Evolutionary conservation across 2,797 vertebrate species (phyloP).

Genomic region (Sebastes matsubarae): DNA sequence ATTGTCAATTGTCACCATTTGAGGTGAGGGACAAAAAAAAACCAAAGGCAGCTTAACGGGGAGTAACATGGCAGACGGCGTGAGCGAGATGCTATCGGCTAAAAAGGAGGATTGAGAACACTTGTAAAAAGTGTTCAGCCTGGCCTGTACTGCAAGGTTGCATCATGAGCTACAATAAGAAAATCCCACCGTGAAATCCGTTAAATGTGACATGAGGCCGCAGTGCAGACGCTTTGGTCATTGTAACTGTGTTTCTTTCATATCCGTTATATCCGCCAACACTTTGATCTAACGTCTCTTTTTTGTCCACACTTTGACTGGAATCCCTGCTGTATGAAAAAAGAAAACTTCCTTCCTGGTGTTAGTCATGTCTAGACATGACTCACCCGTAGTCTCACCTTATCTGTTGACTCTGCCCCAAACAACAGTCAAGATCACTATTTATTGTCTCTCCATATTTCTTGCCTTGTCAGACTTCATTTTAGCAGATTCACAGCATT

Average conservation of each 20-base stretch:
- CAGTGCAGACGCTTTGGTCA: background rate
- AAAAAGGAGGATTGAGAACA: slow-evolving; percentile 35
- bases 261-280: background rate
- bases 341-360: background rate
- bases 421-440: background rate
- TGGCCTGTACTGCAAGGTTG: slow-evolving; percentile 1
- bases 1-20: slow-evolving; percentile 44
- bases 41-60: slow-evolving; percentile 40
- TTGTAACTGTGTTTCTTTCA: background rate
- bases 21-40: slow-evolving; percentile 24
- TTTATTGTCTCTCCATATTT: background rate
- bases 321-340: background rate
- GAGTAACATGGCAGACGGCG: background rate
- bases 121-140: slow-evolving; percentile 16
- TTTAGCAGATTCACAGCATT: background rate
- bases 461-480: background rate
- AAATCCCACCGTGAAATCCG: background rate
- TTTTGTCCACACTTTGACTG: background rate
- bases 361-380: background rate
- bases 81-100: slow-evolving; percentile 38
- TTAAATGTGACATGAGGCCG: slow-evolving; percentile 6
- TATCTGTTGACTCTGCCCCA: background rate
- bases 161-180: slow-evolving; percentile 21
- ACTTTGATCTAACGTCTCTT: background rate
- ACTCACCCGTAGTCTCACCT: background rate